Conservation (phyloP, 1,140 invertebrate species). For the Drosophila burlai region DNA sequence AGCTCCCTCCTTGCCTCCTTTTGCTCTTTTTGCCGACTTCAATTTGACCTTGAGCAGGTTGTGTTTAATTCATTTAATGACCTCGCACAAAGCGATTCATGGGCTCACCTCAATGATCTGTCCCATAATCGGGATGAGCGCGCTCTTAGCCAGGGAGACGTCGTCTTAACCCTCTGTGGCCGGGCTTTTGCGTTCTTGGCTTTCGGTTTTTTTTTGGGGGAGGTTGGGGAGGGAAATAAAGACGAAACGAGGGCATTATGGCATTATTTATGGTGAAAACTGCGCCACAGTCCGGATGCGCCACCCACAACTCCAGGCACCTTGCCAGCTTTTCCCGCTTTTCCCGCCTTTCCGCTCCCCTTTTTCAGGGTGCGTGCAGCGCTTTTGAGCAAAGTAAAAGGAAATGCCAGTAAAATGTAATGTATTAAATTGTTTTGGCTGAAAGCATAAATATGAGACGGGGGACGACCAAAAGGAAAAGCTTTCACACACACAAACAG, state of each 20-base stretch:
- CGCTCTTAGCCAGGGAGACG: not conserved
- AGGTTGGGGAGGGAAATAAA: constrained; percentile 23
- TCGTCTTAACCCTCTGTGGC: constrained; percentile 4
- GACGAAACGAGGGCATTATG: constrained; percentile 68
- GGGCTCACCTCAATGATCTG: constrained; percentile 47
- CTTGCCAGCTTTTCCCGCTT: not conserved
- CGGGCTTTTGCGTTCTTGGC: not conserved
- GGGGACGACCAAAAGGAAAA: constrained; percentile 9
- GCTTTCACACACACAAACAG: not conserved
- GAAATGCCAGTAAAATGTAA: constrained; percentile 72
- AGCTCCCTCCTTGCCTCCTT: not conserved
- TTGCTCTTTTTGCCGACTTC: constrained; percentile 9
- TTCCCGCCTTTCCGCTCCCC: constrained; percentile 11
- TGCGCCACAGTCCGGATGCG: constrained; percentile 30
- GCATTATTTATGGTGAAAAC: constrained; percentile 70
- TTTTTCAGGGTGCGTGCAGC: constrained; percentile 29
- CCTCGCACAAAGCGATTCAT: constrained; percentile 35
- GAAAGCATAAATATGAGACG: constrained; percentile 41
- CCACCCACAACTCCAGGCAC: constrained; percentile 8
- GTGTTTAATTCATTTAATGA: constrained; percentile 49
- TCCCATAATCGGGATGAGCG: constrained; percentile 43
- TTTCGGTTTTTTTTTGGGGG: constrained; percentile 4
- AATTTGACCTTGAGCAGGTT: constrained; percentile 52
- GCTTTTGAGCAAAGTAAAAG: constrained; percentile 48
- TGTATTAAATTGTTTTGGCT: constrained; percentile 80